phyloP scores from a whole-genome alignment of 1,140 invertebrate genomes.

The Chymomyza costata region DNA sequence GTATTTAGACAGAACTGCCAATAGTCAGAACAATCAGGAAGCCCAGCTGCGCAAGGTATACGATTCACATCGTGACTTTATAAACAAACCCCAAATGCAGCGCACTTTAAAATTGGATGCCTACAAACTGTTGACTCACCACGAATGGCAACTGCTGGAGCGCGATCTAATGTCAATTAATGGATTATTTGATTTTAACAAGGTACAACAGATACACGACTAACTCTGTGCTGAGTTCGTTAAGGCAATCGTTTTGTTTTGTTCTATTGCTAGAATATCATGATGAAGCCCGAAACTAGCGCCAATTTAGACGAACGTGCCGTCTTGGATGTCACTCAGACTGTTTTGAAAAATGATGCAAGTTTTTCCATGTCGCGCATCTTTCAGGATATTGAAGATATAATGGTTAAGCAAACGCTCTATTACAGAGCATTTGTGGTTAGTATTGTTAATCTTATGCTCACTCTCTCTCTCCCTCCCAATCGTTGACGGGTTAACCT shows the following conservation, averaged over 20 bases:
- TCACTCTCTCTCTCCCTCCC: constrained; percentile 2
- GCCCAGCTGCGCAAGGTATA: constrained; percentile 60
- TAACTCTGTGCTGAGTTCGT: too few species aligned
- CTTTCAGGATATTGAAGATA: constrained; percentile 52
- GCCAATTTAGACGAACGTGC: constrained; percentile 70
- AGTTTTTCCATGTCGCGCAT: constrained; percentile 61
- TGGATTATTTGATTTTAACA: constrained; percentile 53
- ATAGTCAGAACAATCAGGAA: constrained; percentile 50
- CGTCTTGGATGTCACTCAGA: constrained; percentile 80
- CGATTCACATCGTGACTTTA: constrained; percentile 52
- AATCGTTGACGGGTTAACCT: not conserved
- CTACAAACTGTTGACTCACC: constrained; percentile 58
- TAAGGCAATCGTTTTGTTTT: too few species aligned
- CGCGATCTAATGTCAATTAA: constrained; percentile 49
- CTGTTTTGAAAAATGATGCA: constrained; percentile 76
- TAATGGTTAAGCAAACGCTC: constrained; percentile 77
- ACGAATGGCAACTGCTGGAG: constrained; percentile 68
- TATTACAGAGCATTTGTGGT: constrained; percentile 81
- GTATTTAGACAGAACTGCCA: constrained; percentile 50
- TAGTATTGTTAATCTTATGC: constrained; percentile 50
- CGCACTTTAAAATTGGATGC: constrained; percentile 31
- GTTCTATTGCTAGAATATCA: constrained; percentile 18
- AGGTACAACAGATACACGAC: too few species aligned
- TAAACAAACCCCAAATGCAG: constrained; percentile 31
- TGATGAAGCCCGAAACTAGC: constrained; percentile 30